phyloP scores from a whole-genome alignment of 2,888 invertebrate genomes.

The Acanthosepion pharaonis region DNA sequence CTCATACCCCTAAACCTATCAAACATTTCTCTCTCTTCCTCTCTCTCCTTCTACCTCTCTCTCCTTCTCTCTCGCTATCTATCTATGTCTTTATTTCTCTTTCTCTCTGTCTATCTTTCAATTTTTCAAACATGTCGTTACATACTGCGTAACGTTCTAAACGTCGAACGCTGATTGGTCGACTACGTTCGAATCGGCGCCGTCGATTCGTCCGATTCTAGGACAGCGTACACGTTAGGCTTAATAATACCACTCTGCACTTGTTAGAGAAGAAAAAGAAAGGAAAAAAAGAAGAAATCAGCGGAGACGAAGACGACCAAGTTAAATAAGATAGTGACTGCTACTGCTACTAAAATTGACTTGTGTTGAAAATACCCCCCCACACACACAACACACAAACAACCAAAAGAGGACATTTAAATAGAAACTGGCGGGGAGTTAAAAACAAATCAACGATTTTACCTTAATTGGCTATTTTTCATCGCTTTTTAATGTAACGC shows the following conservation, averaged over 20 bases:
- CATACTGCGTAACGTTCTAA: conserved; percentile 33
- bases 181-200: not conserved
- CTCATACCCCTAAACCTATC: not conserved
- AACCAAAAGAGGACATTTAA: too few relatives aligned
- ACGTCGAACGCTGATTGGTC: not conserved
- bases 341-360: too few relatives aligned
- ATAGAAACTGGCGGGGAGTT: too few relatives aligned
- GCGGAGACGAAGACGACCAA: not conserved
- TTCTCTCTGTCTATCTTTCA: not conserved
- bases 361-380: too few relatives aligned
- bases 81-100: not conserved
- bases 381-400: too few relatives aligned
- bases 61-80: not conserved
- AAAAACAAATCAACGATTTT: too few relatives aligned
- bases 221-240: not conserved
- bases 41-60: not conserved
- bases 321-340: too few relatives aligned
- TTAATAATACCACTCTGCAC: conserved; percentile 8
- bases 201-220: not conserved
- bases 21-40: not conserved
- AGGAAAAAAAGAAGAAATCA: not conserved
- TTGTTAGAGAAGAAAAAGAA: not conserved
- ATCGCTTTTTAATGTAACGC: too few relatives aligned
- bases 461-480: too few relatives aligned
- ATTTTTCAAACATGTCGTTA: not conserved